phyloP scores from a whole-genome alignment of 2,797 vertebrate genomes.

The Poeciliopsis infans region DNA sequence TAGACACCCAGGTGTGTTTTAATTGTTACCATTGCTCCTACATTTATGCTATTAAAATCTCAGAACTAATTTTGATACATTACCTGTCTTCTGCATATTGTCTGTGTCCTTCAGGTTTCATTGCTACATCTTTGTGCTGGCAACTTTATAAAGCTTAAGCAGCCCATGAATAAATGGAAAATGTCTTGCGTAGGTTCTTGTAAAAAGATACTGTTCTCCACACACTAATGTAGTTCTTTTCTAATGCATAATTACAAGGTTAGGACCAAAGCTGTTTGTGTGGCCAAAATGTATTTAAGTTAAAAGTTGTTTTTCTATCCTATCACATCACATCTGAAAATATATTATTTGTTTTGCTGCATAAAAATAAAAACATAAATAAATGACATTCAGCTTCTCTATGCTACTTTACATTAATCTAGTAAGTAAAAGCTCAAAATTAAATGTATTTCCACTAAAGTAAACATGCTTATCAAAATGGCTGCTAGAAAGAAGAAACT shows the following conservation, averaged over 20 bases:
- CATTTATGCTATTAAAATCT: neutral
- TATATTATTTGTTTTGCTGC: neutral
- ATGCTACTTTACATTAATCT: conserved; percentile 2
- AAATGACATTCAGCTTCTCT: neutral
- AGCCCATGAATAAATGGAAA: conserved; percentile 62
- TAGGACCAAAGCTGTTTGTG: neutral
- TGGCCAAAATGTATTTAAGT: neutral
- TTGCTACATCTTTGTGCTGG: neutral
- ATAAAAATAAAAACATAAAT: neutral
- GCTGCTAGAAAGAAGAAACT: neutral
- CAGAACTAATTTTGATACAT: neutral
- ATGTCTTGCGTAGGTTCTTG: conserved; percentile 50
- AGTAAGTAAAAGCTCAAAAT: conserved; percentile 9
- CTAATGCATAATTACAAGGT: conserved; percentile 52
- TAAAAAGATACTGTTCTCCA: conserved; percentile 48
- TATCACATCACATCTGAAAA: neutral
- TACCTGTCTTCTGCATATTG: conserved; percentile 73
- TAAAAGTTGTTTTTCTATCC: neutral
- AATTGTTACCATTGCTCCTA: neutral
- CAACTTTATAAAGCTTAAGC: conserved; percentile 64
- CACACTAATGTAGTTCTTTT: conserved; percentile 17
- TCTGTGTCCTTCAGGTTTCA: conserved; percentile 26
- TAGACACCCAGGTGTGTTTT: neutral
- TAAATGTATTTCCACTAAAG: conserved; percentile 20
- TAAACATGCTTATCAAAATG: conserved; percentile 27